Conservation (phyloP, 2,888 invertebrate genomes). For the Xanthia icteritia region DNA sequence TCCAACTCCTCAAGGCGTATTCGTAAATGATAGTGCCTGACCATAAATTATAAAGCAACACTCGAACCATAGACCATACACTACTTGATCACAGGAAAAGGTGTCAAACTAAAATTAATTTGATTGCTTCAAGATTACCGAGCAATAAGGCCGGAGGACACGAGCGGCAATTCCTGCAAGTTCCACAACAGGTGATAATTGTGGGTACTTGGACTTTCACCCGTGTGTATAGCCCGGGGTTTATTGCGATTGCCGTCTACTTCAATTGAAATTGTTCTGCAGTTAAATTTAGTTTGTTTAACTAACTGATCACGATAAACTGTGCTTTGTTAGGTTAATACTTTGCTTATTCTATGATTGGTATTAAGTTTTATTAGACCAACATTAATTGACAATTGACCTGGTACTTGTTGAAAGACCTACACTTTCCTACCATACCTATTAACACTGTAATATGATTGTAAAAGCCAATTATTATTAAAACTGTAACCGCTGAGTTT, state of each 20-base stretch:
- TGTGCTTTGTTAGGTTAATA: constrained; percentile 36
- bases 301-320: constrained; percentile 56
- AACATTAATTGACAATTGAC: not conserved
- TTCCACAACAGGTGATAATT: constrained; percentile 68
- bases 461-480: too few species aligned
- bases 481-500: too few species aligned
- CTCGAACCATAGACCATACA: constrained; percentile 51
- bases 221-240: constrained; percentile 55
- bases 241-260: constrained; percentile 61
- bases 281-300: constrained; percentile 63
- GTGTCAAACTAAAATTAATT: constrained; percentile 71
- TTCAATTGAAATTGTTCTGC: constrained; percentile 63
- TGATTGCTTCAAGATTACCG: constrained; percentile 68
- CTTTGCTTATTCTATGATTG: constrained; percentile 22
- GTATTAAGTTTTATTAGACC: constrained; percentile 1
- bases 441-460: too few species aligned
- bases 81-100: constrained; percentile 66
- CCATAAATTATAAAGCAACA: constrained; percentile 46
- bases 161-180: constrained; percentile 57
- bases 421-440: too few species aligned
- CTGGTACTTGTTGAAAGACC: too few species aligned
- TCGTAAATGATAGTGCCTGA: constrained; percentile 55
- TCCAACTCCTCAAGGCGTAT: constrained; percentile 47
- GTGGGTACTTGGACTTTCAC: constrained; percentile 70
- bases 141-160: constrained; percentile 68